These are phyloP conservation scores for Cyprinodon diabolis DNA, from an alignment of 2,797 vertebrate species.

Conservation along the genomic window DNA sequence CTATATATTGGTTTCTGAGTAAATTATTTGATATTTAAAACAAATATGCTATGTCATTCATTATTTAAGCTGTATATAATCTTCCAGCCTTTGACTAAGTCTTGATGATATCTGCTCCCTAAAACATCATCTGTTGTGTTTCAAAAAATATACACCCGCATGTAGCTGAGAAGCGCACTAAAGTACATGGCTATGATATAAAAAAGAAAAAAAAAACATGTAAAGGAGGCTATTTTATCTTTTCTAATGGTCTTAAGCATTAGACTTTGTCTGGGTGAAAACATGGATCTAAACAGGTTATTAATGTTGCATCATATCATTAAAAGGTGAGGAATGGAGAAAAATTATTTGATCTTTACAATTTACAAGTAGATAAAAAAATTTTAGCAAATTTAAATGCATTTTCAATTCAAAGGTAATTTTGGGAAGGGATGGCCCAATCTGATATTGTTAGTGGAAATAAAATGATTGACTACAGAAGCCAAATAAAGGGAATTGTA, in stretches of 20 bases:
- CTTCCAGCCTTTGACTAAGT: background rate
- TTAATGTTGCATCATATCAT: slow-evolving; percentile 51
- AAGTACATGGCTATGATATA: too few species aligned
- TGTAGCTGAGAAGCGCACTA: too few species aligned
- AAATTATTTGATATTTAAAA: background rate
- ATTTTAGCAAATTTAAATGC: slow-evolving; percentile 62
- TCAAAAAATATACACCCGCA: too few species aligned
- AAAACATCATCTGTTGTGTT: slow-evolving; percentile 5
- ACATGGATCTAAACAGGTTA: slow-evolving; percentile 69
- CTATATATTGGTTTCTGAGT: slow-evolving; percentile 75
- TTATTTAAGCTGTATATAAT: background rate
- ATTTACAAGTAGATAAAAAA: slow-evolving; percentile 82
- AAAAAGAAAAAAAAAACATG: too few species aligned
- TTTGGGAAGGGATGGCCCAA: too few species aligned
- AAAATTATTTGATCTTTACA: slow-evolving; percentile 81
- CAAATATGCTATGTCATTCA: background rate
- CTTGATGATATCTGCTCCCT: too few species aligned
- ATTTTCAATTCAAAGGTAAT: too few species aligned
- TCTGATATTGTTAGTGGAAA: too few species aligned
- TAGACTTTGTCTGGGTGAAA: slow-evolving; percentile 59
- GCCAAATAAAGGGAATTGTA: too few species aligned
- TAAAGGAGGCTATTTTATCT: slow-evolving; percentile 62
- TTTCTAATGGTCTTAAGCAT: slow-evolving; percentile 73
- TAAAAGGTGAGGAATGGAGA: slow-evolving; percentile 81
- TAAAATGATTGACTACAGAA: too few species aligned